Evolutionary conservation across 2,888 invertebrate genomes (phyloP), one percentile per base, ranked within the genome.

Genomic region (Strigamia transsilvanica): DNA sequence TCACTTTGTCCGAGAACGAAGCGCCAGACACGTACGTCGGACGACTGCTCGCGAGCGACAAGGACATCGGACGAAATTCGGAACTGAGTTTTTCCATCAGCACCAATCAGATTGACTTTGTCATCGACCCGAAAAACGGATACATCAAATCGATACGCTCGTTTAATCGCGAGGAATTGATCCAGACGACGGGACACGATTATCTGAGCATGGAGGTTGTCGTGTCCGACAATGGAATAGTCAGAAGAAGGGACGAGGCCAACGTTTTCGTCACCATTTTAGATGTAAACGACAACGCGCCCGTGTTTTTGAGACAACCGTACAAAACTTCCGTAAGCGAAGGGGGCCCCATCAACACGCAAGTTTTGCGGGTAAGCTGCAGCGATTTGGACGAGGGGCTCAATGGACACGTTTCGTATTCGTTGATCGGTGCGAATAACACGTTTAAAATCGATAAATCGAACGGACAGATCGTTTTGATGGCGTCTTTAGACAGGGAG

Each of bases 281-380:
- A 9, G 98, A 98, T 89, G 94, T 96, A 46, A 98, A 98, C 88
- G 98, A 95, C 87, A 95, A 96, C 88, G 91, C 93, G 1, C 96
- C 96, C 2, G 91, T 93, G 86, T 98, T 98, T 88, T 90, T 93
- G 79, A 90, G 94, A 83, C 91, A 93, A 7, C 94, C 96, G 2
- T 97, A 97, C 87, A 92, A 92, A 87, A 94, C 96, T n/a, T 93
- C 94, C 86, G 92, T 98, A 80, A 94, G 94, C 0, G 99, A 99
- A 90, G 95, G 94, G 80, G 92, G 96, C 1, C 89, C 91, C 0
- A 90, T 93, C 0, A 94, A 94, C 2, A 94, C 95, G 32, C 94
- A 94, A 85, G 92, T 99, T 79, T 91, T 97, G 85, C 90, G 94
- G 83, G 93, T 98, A 0, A 93, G 93, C 86, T 96, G 97, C 0